Base-by-base conservation (phyloP, 1,140 invertebrate species). In the Lordiphosa clarofinis region DNA sequence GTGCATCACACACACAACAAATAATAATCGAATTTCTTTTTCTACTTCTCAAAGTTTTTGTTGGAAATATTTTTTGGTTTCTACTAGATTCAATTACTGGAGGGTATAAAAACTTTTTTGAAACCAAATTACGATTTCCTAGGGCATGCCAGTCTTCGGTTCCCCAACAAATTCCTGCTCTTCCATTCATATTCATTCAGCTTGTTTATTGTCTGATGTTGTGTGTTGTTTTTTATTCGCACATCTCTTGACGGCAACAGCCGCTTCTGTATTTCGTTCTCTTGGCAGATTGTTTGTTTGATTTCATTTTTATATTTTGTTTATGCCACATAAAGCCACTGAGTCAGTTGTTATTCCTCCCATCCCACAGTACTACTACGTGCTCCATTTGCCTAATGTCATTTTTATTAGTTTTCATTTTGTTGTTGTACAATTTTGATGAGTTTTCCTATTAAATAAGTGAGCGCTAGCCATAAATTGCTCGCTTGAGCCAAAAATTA, bases 301-400 rank as follows among this genome's bases (percentile, higher is more conserved):
- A 79, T 73, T 81, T 55, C 54, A 73, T 58, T 72, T 79, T 73
- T 37, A 57, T 62, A 47, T 68, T 72, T 76, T 58, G 56, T 79
- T 73, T 70, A 69, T 57, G 46, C 37, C 40, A 54, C 46, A 40
- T 24, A 49, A 44, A 35, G 36, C 11, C 19, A n/a, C 19, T 15
- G 21, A 31, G 39, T 50, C 40, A 52, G 28, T 31, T 31, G 7
- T 43, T 33, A 43, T 36, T 60, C 42, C 38, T 46, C 48, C 46
- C 55, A 28, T 24, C 52, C n/a, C n/a, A 11, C 24, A 10, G 35
- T 21, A 31, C 13, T 36, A 31, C 39, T 58, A 72, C 69, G 69
- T 72, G 69, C 60, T 56, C 60, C 67, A 64, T 71, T 71, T 71
- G 68, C 33, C 65, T 70, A 70, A 70, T 70, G 66, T 61, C 50